Conservation (phyloP, 2,113 vertebrate genomes). For the Bungarus multicinctus region DNA sequence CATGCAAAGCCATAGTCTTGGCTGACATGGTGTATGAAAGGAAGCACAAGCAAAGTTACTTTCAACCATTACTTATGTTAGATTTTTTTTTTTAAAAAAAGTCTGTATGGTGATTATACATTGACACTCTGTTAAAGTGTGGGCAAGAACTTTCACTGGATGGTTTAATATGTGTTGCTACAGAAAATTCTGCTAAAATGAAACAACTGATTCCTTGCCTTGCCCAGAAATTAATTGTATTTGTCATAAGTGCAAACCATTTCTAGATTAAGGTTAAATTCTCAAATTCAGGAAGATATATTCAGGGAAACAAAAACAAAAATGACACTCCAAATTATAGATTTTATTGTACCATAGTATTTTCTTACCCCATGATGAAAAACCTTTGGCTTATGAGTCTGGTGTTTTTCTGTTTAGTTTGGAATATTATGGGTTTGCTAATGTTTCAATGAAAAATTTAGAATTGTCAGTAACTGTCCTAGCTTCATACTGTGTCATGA, state of each 20-base stretch:
- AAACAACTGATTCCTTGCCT: background rate
- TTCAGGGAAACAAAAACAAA: background rate
- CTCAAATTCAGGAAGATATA: background rate
- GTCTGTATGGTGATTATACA: background rate
- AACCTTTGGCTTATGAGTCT: background rate
- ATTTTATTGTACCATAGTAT: background rate
- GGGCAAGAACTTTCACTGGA: background rate
- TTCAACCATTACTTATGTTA: background rate
- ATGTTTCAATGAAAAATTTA: background rate
- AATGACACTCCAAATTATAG: background rate
- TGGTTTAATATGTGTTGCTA: background rate
- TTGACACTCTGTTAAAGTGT: background rate
- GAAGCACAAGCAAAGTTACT: background rate
- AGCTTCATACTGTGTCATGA: background rate
- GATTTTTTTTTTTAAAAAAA: background rate
- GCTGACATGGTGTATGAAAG: background rate
- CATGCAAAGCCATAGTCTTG: background rate
- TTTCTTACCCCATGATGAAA: background rate
- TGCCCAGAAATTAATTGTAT: background rate
- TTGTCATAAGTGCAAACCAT: background rate
- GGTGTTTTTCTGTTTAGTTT: background rate
- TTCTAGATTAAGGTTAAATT: background rate
- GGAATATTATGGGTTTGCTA: background rate
- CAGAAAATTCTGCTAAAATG: background rate
- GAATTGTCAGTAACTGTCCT: background rate